Evolutionary conservation across 2,113 vertebrate genomes (phyloP), one percentile per base, ranked within the genome.

Genomic region (Hypocryptadius cinnamomeus): DNA sequence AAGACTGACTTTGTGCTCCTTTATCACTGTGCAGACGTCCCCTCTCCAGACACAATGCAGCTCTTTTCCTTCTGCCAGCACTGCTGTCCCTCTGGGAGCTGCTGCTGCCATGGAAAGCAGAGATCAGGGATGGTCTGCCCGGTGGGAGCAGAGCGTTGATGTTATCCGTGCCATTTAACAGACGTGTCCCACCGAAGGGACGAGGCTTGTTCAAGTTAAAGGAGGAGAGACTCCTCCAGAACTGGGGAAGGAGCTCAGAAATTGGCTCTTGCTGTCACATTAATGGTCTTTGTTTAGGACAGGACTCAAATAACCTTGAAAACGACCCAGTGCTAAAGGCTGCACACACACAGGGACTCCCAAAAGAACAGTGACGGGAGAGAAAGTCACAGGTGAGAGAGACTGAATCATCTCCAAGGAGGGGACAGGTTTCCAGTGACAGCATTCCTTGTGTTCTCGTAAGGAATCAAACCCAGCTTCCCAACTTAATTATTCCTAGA

Each of bases 21-120:
- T 71, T 76, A 69, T 71, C 86, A 5, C 0, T 0, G 57, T n/a
- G 44, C 79, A 68, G 40, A 66, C 61, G 13, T 68, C 35, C 84
- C 50, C 59, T 79, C 33, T 70, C 20, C 71, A 28, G 76, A 66
- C 90, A 96, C 84, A 85, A 53, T 4, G 80, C 45, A 5, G 79
- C 60, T 89, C 59, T 71, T 89, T 31, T 44, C 59, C 63, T 45
- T 11, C 79, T 92, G 93, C 89, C 91, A 59, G 76, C 68, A 5
- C 2, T 1, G 66, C 23, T 40, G 8, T 42, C 70, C 85, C 87
- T 56, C 50, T 4, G 82, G 64, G 88, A 47, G 61, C 20, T 57
- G 68, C 81, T 56, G 83, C 92, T 77, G 9, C 86, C 69, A 2
- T 33, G 90, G 87, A 37, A 65, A 89, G 39, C 45, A 6, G 8